phyloP scores from a whole-genome alignment of 1,140 invertebrate genomes.

The Dreissena polymorpha region DNA sequence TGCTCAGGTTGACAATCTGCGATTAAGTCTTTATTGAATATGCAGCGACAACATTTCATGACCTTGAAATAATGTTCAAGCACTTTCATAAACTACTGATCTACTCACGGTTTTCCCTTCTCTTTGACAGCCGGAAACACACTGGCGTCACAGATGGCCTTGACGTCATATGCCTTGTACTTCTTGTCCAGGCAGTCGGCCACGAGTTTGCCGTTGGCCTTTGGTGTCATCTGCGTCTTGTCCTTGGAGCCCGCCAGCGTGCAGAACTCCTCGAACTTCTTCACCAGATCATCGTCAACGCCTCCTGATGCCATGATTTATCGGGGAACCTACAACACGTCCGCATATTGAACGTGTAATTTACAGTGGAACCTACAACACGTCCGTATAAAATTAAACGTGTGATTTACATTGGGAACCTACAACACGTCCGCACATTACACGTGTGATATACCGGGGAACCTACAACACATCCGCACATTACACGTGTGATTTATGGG shows the following conservation, averaged over 20 bases:
- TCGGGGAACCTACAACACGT: not conserved
- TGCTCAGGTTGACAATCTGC: too few species aligned
- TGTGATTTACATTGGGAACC: too few species aligned
- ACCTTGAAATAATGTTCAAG: too few species aligned
- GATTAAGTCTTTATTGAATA: too few species aligned
- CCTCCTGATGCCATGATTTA: conserved; percentile 1
- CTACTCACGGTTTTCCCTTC: conserved; percentile 23
- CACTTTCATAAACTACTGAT: too few species aligned
- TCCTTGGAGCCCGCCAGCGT: conserved; percentile 21
- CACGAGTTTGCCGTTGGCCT: conserved; percentile 31
- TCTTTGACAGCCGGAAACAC: conserved; percentile 28
- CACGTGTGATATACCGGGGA: too few species aligned
- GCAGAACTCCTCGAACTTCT: conserved; percentile 12
- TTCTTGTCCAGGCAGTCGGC: conserved; percentile 14
- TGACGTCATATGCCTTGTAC: conserved; percentile 16
- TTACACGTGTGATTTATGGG: too few species aligned
- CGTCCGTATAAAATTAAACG: too few species aligned
- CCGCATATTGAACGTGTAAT: not conserved
- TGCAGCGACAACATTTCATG: too few species aligned
- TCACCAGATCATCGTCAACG: not conserved
- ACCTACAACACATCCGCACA: too few species aligned
- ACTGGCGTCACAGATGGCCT: conserved; percentile 23
- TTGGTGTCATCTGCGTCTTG: conserved; percentile 18
- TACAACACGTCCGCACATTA: too few species aligned
- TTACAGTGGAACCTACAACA: too few species aligned